phyloP scores from a whole-genome alignment of 2,113 vertebrate species.

The Oplegnathus fasciatus region DNA sequence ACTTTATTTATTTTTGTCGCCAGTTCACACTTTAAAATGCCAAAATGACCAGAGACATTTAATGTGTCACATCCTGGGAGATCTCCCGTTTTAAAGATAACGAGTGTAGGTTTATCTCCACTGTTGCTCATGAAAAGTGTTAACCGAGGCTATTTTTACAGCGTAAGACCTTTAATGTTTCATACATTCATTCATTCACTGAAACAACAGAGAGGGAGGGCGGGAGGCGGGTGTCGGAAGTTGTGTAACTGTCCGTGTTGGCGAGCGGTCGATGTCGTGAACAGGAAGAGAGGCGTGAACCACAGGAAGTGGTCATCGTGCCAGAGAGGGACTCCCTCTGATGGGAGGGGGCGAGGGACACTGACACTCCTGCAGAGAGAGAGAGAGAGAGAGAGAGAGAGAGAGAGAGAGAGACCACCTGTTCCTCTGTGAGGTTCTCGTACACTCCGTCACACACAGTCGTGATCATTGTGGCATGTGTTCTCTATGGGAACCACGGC shows the following conservation, averaged over 20 bases:
- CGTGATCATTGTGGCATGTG: not conserved
- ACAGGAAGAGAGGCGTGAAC: slow-evolving; percentile 46
- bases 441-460: not conserved
- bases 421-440: slow-evolving; percentile 1
- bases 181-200: not conserved
- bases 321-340: slow-evolving; percentile 70
- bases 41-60: not conserved
- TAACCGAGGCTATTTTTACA: not conserved
- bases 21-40: not conserved
- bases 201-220: not conserved
- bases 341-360: slow-evolving; percentile 45
- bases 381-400: slow-evolving; percentile 13
- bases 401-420: slow-evolving; percentile 17
- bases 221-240: not conserved
- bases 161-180: not conserved
- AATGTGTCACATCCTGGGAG: slow-evolving; percentile 3
- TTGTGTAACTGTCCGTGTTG: slow-evolving; percentile 49
- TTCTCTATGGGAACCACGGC: slow-evolving; percentile 24
- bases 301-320: slow-evolving; percentile 55
- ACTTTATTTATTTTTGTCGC: too few relatives aligned
- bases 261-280: slow-evolving; percentile 19
- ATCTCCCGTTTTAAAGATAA: not conserved
- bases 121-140: not conserved
- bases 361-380: slow-evolving; percentile 29
- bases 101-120: too few relatives aligned